Percentiles rank a stretch among this genome's conserved stretches.
phyloP scores from a whole-genome alignment of 1,140 invertebrate species.

The Schlechtendalia chinensis region DNA sequence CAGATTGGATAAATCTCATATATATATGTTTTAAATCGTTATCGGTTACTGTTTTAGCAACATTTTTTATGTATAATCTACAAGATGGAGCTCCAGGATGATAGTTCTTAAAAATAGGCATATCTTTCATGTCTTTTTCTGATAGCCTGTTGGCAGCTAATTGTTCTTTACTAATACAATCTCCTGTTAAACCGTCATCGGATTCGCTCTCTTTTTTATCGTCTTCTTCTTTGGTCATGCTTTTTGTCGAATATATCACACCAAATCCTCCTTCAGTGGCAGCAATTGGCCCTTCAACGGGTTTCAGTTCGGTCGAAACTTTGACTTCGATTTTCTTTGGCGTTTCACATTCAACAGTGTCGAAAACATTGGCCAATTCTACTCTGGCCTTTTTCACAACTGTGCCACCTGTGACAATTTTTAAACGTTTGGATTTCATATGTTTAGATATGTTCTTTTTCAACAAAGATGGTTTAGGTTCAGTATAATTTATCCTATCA shows the following conservation, averaged over 20 bases:
- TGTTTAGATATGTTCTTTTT: slow-evolving; percentile 51
- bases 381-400: slow-evolving; percentile 15
- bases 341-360: slow-evolving; percentile 58
- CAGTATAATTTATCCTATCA: slow-evolving; percentile 60
- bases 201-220: slow-evolving; percentile 53
- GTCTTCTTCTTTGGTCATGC: slow-evolving; percentile 55
- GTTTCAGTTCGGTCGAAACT: slow-evolving; percentile 56
- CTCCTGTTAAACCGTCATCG: slow-evolving; percentile 53
- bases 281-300: slow-evolving; percentile 44
- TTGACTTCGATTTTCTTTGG: slow-evolving; percentile 68
- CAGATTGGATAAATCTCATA: slow-evolving; percentile 65
- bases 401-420: not conserved
- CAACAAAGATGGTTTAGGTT: slow-evolving; percentile 59
- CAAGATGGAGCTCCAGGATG: slow-evolving; percentile 74
- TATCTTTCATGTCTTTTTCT: slow-evolving; percentile 55
- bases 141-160: slow-evolving; percentile 69
- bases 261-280: slow-evolving; percentile 58
- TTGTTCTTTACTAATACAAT: slow-evolving; percentile 66
- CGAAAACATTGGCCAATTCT: slow-evolving; percentile 43
- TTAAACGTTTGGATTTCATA: slow-evolving; percentile 24
- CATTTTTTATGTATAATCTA: slow-evolving; percentile 90
- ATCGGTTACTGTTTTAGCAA: slow-evolving; percentile 74
- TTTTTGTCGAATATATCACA: slow-evolving; percentile 56
- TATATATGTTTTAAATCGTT: slow-evolving; percentile 79
- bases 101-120: slow-evolving; percentile 80